phyloP scores from a whole-genome alignment of 2,888 invertebrate genomes.

The Horisme vitalbata region DNA sequence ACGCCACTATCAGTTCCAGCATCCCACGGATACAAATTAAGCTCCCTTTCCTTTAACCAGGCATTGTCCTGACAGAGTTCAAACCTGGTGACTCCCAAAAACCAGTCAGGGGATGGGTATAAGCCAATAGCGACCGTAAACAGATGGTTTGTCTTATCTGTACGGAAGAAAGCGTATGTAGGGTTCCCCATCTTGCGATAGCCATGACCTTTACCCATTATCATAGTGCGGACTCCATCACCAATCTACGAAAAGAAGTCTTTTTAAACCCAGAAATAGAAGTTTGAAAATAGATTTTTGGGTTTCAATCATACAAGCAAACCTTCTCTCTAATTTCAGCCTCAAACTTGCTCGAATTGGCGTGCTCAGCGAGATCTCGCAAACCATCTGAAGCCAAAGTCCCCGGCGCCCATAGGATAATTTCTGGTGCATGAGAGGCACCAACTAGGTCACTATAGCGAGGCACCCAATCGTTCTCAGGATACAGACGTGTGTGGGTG shows the following conservation, averaged over 20 bases:
- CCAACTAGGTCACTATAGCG: slow-evolving; percentile 69
- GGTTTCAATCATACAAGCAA: no score
- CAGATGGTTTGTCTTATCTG: slow-evolving; percentile 62
- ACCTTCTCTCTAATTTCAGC: slow-evolving; percentile 68
- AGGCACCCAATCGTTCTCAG: slow-evolving; percentile 71
- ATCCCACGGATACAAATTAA: slow-evolving; percentile 97
- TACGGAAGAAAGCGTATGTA: slow-evolving; percentile 65
- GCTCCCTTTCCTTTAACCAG: slow-evolving; percentile 91
- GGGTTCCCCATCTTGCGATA: slow-evolving; percentile 66
- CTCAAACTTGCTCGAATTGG: slow-evolving; percentile 65
- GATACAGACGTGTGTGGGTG: slow-evolving; percentile 64
- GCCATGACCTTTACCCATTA: slow-evolving; percentile 73
- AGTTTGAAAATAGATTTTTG: no score
- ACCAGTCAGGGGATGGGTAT: slow-evolving; percentile 94
- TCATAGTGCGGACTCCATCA: slow-evolving; percentile 65
- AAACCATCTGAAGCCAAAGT: slow-evolving; percentile 62
- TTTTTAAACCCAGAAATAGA: neutral
- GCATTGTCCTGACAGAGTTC: slow-evolving; percentile 94
- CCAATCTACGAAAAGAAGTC: slow-evolving; percentile 60
- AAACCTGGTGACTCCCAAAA: slow-evolving; percentile 94
- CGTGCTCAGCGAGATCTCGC: slow-evolving; percentile 63
- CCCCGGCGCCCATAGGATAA: slow-evolving; percentile 65
- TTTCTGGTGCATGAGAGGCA: slow-evolving; percentile 63
- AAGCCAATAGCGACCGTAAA: slow-evolving; percentile 60
- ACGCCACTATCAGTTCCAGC: slow-evolving; percentile 97